Evolutionary conservation across 2,888 invertebrate species (phyloP).

Genomic region (Arctia plantaginis): DNA sequence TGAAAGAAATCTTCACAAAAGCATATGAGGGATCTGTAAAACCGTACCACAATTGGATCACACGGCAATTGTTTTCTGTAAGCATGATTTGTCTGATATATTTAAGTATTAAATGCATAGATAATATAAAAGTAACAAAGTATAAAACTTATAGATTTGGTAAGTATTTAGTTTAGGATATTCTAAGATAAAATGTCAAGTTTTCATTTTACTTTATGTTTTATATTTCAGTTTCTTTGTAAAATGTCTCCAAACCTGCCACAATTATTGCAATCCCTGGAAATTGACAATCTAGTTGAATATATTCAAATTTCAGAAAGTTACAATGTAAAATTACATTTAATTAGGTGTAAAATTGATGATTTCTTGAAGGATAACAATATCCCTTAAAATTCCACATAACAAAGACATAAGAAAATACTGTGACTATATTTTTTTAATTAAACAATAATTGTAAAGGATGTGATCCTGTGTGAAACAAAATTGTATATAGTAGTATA

Average conservation of each 20-base stretch:
- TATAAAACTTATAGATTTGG: neutral
- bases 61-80: constrained; percentile 91
- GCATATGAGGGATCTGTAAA: constrained; percentile 91
- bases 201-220: neutral
- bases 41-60: constrained; percentile 91
- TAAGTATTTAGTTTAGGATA: neutral
- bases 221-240: constrained; percentile 86
- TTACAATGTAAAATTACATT: constrained; percentile 85
- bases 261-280: constrained; percentile 83
- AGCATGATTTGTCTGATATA: constrained; percentile 53
- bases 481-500: constrained; percentile 44
- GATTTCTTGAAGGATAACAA: constrained; percentile 87
- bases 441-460: constrained; percentile 13
- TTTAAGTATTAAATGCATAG: neutral
- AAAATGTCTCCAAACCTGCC: constrained; percentile 88
- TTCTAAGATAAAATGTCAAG: neutral
- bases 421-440: constrained; percentile 3
- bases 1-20: constrained; percentile 87
- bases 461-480: constrained; percentile 20
- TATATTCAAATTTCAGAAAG: constrained; percentile 72
- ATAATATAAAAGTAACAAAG: neutral
- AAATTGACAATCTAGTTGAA: constrained; percentile 70
- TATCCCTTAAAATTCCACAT: constrained; percentile 72
- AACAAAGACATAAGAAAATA: constrained; percentile 26
- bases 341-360: constrained; percentile 87